Percentiles rank a stretch among this genome's conserved stretches.
Evolutionary conservation across 2,888 invertebrate species (phyloP).

Genomic region (Thera obeliscata): DNA sequence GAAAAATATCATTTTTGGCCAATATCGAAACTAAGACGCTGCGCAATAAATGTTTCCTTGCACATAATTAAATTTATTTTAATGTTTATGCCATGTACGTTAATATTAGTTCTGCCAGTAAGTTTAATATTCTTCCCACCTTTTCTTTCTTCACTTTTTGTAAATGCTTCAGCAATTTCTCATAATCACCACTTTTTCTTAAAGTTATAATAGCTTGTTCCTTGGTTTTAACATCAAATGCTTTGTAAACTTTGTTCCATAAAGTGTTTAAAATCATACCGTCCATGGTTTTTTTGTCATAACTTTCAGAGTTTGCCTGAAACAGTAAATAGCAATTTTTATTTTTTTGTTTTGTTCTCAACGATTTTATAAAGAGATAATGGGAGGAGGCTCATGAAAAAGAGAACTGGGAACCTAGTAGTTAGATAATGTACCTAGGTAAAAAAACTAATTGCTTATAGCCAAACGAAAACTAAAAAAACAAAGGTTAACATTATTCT

Average conservation of each 20-base stretch:
- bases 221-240: conserved; percentile 60
- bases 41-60: too few relatives aligned
- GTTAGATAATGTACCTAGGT: too few relatives aligned
- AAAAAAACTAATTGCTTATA: too few relatives aligned
- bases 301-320: conserved; percentile 52
- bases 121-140: conserved; percentile 57
- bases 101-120: conserved; percentile 66
- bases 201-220: conserved; percentile 64
- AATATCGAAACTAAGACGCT: too few relatives aligned
- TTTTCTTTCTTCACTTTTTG: conserved; percentile 64
- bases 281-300: conserved; percentile 65
- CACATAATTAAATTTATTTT: background rate
- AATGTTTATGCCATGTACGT: conserved; percentile 55
- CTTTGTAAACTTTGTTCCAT: conserved; percentile 70
- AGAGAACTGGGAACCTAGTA: too few relatives aligned
- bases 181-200: conserved; percentile 61
- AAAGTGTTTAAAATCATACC: conserved; percentile 70
- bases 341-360: too few relatives aligned
- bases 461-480: too few relatives aligned
- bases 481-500: too few relatives aligned
- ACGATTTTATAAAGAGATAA: background rate
- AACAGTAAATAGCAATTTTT: conserved; percentile 32
- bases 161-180: conserved; percentile 60
- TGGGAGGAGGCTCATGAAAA: too few relatives aligned
- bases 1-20: too few relatives aligned